These are phyloP conservation scores for Callionymus lyra DNA, from an alignment of 2,113 vertebrate species.

Conservation along the genomic window DNA sequence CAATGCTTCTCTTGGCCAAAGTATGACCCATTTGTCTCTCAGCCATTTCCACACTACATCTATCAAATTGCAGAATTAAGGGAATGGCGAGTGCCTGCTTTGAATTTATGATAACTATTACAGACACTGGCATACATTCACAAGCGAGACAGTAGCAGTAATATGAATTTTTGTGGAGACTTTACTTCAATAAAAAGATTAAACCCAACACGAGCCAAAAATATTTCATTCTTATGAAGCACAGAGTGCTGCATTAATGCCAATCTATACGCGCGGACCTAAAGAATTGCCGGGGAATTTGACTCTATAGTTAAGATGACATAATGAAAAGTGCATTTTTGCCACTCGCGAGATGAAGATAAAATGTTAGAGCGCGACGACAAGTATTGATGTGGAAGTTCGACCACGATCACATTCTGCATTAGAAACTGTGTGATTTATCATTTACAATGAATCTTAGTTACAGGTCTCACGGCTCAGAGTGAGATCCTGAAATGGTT, in stretches of 20 bases:
- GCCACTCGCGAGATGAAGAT: constrained; percentile 15
- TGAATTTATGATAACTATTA: constrained; percentile 41
- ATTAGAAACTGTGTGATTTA: too few relatives aligned
- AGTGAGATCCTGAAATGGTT: too few relatives aligned
- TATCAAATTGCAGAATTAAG: constrained; percentile 45
- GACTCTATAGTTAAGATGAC: constrained; percentile 33
- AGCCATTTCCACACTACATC: constrained; percentile 33
- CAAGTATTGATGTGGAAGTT: constrained; percentile 1
- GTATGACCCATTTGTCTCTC: constrained; percentile 29
- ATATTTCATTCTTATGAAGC: constrained; percentile 40
- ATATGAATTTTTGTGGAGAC: constrained; percentile 30
- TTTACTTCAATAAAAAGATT: constrained; percentile 47
- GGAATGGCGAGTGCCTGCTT: constrained; percentile 24
- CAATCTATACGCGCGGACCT: constrained; percentile 28
- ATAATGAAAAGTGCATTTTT: constrained; percentile 30
- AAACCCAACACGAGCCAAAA: constrained; percentile 37
- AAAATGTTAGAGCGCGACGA: constrained; percentile 24
- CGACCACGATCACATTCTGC: not conserved
- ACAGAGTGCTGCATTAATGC: constrained; percentile 30
- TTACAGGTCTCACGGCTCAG: too few relatives aligned
- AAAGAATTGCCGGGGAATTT: constrained; percentile 18
- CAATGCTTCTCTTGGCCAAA: constrained; percentile 21
- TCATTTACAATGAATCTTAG: too few relatives aligned
- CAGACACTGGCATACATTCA: constrained; percentile 34
- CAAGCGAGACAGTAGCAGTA: constrained; percentile 28